Evolutionary conservation across 2,797 vertebrate species (phyloP), one percentile per base, ranked within the genome.

Genomic region (Chanos chanos): DNA sequence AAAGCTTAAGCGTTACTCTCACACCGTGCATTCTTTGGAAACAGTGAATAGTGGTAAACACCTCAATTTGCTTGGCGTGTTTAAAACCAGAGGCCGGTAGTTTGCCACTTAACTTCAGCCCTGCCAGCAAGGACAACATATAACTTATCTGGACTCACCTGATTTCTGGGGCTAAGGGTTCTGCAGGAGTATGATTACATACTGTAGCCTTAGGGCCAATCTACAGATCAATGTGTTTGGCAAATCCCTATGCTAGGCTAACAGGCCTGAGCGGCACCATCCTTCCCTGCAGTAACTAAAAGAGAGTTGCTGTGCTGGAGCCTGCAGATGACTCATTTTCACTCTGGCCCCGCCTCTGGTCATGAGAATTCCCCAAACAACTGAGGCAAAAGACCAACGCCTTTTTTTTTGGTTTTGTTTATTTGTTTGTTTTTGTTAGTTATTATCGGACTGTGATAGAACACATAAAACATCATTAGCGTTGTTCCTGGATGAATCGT

Each of bases 361-460:
- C 57, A 67, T 28, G 67, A 64, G 45, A 56, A 67, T 70, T 59
- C 54, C 34, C 22, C 21, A 39, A 70, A 48, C 61, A 73, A 73
- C 73, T 71, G 70, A 60, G 45, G 55, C 31, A 41, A 60, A 56
- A 54, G 13, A 64, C n/a, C n/a, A n/a, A n/a, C n/a, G n/a, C n/a
- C n/a, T n/a, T n/a, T n/a, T n/a, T n/a, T n/a, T n/a, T n/a, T n/a
- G n/a, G n/a, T n/a, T n/a, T n/a, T n/a, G n/a, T n/a, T n/a, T n/a
- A n/a, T n/a, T n/a, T n/a, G n/a, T n/a, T n/a, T n/a, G n/a, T n/a
- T n/a, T n/a, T n/a, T n/a, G n/a, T n/a, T n/a, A n/a, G n/a, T n/a
- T n/a, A n/a, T n/a, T n/a, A n/a, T n/a, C n/a, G n/a, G n/a, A n/a
- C n/a, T n/a, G n/a, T n/a, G n/a, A n/a, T n/a, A n/a, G n/a, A n/a